Percentiles rank a stretch among this genome's conserved stretches.
Evolutionary conservation across 1,140 invertebrate genomes (phyloP).

Genomic region (Ceratoteleas bidentatus): DNA sequence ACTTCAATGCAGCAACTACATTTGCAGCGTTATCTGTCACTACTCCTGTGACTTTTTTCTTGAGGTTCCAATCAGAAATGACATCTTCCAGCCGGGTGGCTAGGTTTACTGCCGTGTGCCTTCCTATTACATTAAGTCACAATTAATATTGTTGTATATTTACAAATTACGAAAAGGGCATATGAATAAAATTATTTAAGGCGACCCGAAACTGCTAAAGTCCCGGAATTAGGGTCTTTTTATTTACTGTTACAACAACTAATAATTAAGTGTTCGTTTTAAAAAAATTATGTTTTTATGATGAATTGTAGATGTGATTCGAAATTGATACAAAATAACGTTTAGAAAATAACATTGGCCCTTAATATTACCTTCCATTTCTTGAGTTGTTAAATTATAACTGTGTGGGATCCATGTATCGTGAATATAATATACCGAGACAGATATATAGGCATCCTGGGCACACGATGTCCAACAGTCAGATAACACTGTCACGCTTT

Average conservation of each 20-base stretch:
- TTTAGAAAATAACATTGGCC: too few relatives aligned
- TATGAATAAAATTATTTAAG: too few relatives aligned
- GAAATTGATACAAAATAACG: too few relatives aligned
- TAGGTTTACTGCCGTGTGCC: background rate
- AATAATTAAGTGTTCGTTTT: too few relatives aligned
- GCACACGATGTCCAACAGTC: constrained; percentile 9
- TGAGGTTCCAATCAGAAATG: background rate
- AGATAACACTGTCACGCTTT: background rate
- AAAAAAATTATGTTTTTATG: too few relatives aligned
- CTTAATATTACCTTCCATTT: background rate
- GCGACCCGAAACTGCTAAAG: too few relatives aligned
- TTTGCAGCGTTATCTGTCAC: constrained; percentile 9
- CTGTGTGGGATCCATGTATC: background rate
- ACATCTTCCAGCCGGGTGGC: background rate
- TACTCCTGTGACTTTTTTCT: background rate
- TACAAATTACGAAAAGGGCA: too few relatives aligned
- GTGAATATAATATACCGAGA: background rate
- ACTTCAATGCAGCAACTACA: background rate
- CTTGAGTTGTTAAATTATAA: constrained; percentile 2
- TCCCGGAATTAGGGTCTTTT: too few relatives aligned
- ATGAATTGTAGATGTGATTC: too few relatives aligned
- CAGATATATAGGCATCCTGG: background rate
- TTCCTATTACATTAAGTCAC: too few relatives aligned
- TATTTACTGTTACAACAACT: too few relatives aligned
- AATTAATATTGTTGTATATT: too few relatives aligned